phyloP scores from a whole-genome alignment of 2,113 vertebrate species.

The Prunella himalayana region DNA sequence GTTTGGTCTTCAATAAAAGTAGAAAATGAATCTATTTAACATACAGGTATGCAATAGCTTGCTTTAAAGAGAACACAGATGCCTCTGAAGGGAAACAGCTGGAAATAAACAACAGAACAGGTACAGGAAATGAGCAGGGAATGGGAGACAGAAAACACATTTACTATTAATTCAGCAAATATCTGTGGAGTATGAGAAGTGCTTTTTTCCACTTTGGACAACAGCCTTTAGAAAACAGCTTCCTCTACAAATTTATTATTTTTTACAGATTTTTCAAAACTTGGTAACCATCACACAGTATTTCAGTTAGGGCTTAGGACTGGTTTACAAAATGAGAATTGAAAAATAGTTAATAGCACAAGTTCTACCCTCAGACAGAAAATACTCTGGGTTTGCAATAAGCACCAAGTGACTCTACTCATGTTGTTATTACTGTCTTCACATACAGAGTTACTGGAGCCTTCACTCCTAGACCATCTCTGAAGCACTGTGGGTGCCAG shows the following conservation, averaged over 20 bases:
- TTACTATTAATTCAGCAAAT: background rate
- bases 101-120: background rate
- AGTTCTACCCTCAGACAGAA: background rate
- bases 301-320: background rate
- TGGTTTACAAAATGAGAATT: background rate
- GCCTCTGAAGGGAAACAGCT: background rate
- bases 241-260: background rate
- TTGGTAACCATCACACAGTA: background rate
- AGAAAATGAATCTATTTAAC: background rate
- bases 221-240: background rate
- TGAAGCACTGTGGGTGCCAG: background rate
- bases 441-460: background rate
- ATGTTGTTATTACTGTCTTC: background rate
- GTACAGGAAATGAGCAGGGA: background rate
- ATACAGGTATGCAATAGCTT: background rate
- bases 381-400: background rate
- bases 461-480: background rate
- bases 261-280: background rate
- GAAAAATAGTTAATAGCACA: background rate
- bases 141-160: background rate
- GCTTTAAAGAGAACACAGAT: background rate
- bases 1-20: background rate
- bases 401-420: background rate
- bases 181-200: background rate
- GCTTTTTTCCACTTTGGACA: background rate